phyloP scores from a whole-genome alignment of 2,888 invertebrate genomes.

The Elmis aenea region DNA sequence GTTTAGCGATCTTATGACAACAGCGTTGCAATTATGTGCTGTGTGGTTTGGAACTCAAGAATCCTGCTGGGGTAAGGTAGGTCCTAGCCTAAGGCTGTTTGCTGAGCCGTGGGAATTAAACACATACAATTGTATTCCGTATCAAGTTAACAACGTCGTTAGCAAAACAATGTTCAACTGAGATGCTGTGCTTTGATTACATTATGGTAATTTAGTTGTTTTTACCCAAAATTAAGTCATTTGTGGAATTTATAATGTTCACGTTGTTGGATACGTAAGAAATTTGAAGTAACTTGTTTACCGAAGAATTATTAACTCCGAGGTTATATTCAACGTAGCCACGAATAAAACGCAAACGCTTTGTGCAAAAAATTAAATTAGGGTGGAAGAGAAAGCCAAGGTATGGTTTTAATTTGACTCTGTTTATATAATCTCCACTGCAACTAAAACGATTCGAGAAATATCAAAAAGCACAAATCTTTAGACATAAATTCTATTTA shows the following conservation, averaged over 20 bases:
- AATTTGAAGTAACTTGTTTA: conserved; percentile 19
- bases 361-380: no score
- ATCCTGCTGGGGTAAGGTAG: conserved; percentile 26
- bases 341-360: no score
- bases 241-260: conserved; percentile 22
- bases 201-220: conserved; percentile 29
- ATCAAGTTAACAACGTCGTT: conserved; percentile 29
- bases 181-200: conserved; percentile 28
- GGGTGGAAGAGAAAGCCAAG: no score
- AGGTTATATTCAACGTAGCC: no score
- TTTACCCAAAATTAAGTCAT: conserved; percentile 27
- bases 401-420: no score
- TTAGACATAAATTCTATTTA: no score
- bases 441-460: no score
- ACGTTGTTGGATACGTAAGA: conserved; percentile 15
- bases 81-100: conserved; percentile 30
- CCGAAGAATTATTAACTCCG: no score
- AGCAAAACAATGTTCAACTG: conserved; percentile 27
- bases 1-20: conserved; percentile 35
- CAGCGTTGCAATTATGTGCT: conserved; percentile 35
- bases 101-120: conserved; percentile 30
- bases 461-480: no score
- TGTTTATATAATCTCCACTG: no score
- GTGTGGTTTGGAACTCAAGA: conserved; percentile 28
- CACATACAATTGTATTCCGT: conserved; percentile 28